Evolutionary conservation across 2,113 vertebrate genomes (phyloP).

Genomic region (Leptocoma aspasia): DNA sequence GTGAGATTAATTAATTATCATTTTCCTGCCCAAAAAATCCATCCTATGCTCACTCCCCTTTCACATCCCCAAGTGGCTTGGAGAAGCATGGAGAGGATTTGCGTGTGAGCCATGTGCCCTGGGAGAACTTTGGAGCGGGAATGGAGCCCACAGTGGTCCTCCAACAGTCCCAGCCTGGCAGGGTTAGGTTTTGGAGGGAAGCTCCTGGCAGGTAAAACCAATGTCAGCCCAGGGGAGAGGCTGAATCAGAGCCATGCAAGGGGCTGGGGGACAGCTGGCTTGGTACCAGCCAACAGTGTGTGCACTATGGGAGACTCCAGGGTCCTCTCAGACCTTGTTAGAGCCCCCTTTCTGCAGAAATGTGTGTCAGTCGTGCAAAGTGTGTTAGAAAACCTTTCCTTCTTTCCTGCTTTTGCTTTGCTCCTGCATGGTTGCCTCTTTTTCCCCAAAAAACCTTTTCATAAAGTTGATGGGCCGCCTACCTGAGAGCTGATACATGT

Average conservation of each 20-base stretch:
- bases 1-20: rapidly evolving
- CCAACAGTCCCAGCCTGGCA: not conserved
- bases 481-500: rapidly evolving
- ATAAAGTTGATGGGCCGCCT: not conserved
- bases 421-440: not conserved
- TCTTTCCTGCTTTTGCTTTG: not conserved
- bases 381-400: not conserved
- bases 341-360: not conserved
- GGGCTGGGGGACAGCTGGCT: not conserved
- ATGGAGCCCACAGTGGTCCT: not conserved
- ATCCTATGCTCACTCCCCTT: not conserved
- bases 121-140: not conserved
- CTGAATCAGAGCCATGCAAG: not conserved
- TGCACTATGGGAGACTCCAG: not conserved
- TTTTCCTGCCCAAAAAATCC: not conserved
- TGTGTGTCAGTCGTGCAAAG: rapidly evolving
- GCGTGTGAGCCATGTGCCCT: not conserved
- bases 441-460: not conserved
- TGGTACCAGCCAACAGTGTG: rapidly evolving
- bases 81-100: not conserved
- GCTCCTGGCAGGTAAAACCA: not conserved
- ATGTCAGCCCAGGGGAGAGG: not conserved
- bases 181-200: not conserved
- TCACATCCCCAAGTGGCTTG: rapidly evolving
- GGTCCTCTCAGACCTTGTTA: not conserved